Conservation (phyloP, 2,113 vertebrate species). For the Sula dactylatra region DNA sequence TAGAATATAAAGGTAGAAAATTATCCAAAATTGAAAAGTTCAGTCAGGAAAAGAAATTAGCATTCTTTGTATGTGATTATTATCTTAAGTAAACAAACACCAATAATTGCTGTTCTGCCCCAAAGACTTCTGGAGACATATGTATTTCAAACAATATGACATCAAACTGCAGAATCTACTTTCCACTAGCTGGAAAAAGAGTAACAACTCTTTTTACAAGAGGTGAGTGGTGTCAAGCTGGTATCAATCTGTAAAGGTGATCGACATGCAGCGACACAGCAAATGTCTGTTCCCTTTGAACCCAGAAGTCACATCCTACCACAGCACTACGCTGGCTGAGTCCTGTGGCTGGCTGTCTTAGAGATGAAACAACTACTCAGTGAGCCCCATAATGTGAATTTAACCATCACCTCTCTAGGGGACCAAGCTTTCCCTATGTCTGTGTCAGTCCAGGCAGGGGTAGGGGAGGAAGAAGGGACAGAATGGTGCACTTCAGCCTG, state of each 20-base stretch:
- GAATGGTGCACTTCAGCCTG: neutral
- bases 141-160: neutral
- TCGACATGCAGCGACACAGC: fast-evolving
- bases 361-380: neutral
- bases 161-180: neutral
- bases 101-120: neutral
- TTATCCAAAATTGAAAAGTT: conserved; percentile 1
- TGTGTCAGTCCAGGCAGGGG: neutral
- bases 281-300: neutral
- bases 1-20: conserved; percentile 9
- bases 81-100: neutral
- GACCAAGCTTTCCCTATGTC: neutral
- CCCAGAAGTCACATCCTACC: neutral
- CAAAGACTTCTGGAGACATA: neutral
- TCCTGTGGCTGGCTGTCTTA: neutral
- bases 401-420: neutral
- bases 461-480: neutral
- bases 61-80: neutral
- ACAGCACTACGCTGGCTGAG: neutral
- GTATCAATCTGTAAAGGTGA: neutral
- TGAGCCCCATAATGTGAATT: neutral
- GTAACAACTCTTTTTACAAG: neutral
- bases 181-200: neutral
- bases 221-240: neutral
- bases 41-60: neutral